Evolutionary conservation across 2,888 invertebrate species (phyloP).

Genomic region (Synergus japonicus): DNA sequence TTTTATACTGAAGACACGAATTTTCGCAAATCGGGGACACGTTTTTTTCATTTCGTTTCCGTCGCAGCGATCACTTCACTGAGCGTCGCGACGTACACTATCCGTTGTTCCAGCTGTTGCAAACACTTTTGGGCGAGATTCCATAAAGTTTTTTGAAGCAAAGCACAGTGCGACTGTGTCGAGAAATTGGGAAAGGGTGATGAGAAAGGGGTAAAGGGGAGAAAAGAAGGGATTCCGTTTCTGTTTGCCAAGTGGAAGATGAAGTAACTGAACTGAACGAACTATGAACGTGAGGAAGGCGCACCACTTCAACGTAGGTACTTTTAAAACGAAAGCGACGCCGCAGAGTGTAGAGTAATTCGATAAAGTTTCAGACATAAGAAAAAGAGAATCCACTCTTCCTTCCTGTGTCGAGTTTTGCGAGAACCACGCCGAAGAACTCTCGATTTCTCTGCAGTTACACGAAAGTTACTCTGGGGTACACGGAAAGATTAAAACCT

Average conservation of each 20-base stretch:
- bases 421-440: slow-evolving; percentile 50
- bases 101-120: slow-evolving; percentile 63
- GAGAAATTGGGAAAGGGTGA: slow-evolving; percentile 30
- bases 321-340: slow-evolving; percentile 41
- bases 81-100: slow-evolving; percentile 39
- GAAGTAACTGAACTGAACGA: slow-evolving; percentile 49
- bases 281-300: slow-evolving; percentile 47
- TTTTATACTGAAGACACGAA: slow-evolving; percentile 27
- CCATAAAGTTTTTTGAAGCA: slow-evolving; percentile 61
- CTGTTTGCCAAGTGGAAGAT: slow-evolving; percentile 55
- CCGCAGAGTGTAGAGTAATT: slow-evolving; percentile 52
- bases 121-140: slow-evolving; percentile 59
- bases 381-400: slow-evolving; percentile 54
- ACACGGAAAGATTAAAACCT: neutral
- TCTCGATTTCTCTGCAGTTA: slow-evolving; percentile 52
- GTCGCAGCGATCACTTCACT: slow-evolving; percentile 8
- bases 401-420: slow-evolving; percentile 48
- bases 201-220: slow-evolving; percentile 39
- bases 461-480: slow-evolving; percentile 9
- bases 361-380: slow-evolving; percentile 55
- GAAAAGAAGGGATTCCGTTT: slow-evolving; percentile 50
- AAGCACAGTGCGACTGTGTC: slow-evolving; percentile 27
- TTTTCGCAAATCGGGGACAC: slow-evolving; percentile 34
- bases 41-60: slow-evolving; percentile 32
- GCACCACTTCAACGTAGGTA: slow-evolving; percentile 44